A percentile compares a stretch with the other conserved stretches of the same genome.
Evolutionary conservation across 1,140 invertebrate species (phyloP).

Genomic region (Sycobia sp.): DNA sequence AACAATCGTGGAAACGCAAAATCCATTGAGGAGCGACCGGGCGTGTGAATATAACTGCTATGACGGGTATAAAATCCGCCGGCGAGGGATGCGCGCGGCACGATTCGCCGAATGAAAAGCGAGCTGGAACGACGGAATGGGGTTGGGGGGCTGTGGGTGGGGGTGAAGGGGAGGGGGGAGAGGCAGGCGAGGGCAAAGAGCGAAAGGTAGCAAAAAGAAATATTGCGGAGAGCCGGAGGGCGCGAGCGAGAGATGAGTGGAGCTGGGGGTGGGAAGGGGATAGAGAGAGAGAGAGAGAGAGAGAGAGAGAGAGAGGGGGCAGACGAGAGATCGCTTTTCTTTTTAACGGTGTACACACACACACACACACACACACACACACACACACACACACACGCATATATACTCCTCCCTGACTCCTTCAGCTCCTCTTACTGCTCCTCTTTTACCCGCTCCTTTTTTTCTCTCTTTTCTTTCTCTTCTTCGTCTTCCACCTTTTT

Average conservation of each 20-base stretch:
- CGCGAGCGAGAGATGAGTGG: no score
- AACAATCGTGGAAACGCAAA: constrained; percentile 47
- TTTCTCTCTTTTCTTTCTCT: background rate
- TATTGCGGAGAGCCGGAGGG: background rate
- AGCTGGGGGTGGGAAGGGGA: background rate
- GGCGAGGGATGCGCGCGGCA: constrained; percentile 19
- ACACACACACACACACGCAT: no score
- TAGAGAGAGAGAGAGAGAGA: no score
- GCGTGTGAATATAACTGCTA: constrained; percentile 54
- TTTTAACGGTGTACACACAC: no score
- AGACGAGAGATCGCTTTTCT: constrained; percentile 1
- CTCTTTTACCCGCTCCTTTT: background rate
- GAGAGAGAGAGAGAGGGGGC: background rate
- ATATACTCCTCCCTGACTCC: background rate
- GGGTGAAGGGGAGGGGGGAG: no score
- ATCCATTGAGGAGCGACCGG: constrained; percentile 47
- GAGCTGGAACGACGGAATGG: constrained; percentile 10
- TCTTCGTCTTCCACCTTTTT: background rate
- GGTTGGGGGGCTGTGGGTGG: no score
- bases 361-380: no score
- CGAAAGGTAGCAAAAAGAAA: constrained; percentile 17
- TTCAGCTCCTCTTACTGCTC: background rate
- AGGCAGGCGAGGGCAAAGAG: constrained; percentile 7
- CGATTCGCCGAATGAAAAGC: constrained; percentile 21
- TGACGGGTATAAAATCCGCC: constrained; percentile 34